Evolutionary conservation across 2,888 invertebrate species (phyloP).

Genomic region (Ennomos fuscantarius): DNA sequence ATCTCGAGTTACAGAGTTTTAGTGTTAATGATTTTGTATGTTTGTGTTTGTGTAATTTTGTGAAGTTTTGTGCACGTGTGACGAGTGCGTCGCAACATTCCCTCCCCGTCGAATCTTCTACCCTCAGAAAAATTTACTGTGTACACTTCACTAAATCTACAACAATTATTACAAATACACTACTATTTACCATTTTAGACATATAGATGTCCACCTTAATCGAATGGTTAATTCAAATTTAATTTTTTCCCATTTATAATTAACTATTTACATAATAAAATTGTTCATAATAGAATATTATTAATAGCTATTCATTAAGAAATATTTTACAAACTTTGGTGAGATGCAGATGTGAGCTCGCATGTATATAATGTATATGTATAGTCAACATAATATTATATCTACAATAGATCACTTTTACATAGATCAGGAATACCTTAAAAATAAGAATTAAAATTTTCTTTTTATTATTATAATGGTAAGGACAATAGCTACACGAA

Average conservation of each 20-base stretch:
- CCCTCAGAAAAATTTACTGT: slow-evolving; percentile 52
- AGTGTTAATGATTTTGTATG: slow-evolving; percentile 26
- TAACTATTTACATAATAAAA: slow-evolving; percentile 83
- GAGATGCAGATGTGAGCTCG: slow-evolving; percentile 79
- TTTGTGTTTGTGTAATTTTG: slow-evolving; percentile 25
- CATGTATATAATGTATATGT: slow-evolving; percentile 51
- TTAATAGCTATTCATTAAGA: slow-evolving; percentile 77
- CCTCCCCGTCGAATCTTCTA: slow-evolving; percentile 58
- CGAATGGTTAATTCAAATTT: slow-evolving; percentile 72
- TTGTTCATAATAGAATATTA: slow-evolving; percentile 78
- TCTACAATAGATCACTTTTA: slow-evolving; percentile 48
- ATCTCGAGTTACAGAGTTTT: slow-evolving; percentile 23
- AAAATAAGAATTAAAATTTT: slow-evolving; percentile 28
- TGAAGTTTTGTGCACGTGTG: slow-evolving; percentile 50
- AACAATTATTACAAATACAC: slow-evolving; percentile 82
- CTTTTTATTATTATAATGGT: slow-evolving; percentile 39
- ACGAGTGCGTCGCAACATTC: slow-evolving; percentile 75
- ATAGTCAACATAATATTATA: slow-evolving; percentile 39
- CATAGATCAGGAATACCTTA: slow-evolving; percentile 37
- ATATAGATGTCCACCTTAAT: slow-evolving; percentile 71
- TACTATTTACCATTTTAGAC: slow-evolving; percentile 82
- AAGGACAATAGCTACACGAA: slow-evolving; percentile 39
- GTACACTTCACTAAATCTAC: slow-evolving; percentile 80
- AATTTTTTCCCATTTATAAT: slow-evolving; percentile 70
- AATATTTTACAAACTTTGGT: slow-evolving; percentile 85